These are phyloP conservation scores for Acanthosepion lycidas DNA, from an alignment of 2,888 invertebrate species.

Conservation along the genomic window DNA sequence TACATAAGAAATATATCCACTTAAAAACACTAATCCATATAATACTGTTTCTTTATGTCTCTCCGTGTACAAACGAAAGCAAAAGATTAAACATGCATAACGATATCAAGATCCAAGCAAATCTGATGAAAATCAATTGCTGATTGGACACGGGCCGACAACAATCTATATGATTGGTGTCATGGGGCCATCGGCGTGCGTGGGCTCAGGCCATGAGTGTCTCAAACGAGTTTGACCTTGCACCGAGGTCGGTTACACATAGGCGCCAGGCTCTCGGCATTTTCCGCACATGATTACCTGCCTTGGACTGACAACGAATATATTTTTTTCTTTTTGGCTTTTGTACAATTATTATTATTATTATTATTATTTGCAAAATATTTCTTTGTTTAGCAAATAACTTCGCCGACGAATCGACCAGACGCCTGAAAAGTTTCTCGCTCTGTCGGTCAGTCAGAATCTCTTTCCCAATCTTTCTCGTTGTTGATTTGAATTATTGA, in stretches of 20 bases:
- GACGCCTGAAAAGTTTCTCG: too few relatives aligned
- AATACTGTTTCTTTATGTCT: neutral
- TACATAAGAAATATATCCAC: neutral
- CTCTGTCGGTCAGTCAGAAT: too few relatives aligned
- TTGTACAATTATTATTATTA: neutral
- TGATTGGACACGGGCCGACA: neutral
- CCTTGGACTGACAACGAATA: neutral
- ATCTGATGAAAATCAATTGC: neutral
- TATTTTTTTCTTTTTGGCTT: neutral
- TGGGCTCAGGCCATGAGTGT: neutral
- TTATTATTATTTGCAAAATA: too few relatives aligned
- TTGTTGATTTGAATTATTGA: too few relatives aligned
- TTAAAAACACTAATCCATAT: neutral
- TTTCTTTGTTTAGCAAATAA: too few relatives aligned
- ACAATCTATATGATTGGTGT: neutral
- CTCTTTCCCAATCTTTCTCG: too few relatives aligned
- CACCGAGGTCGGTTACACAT: neutral
- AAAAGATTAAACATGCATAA: neutral
- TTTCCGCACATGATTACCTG: conserved; percentile 33
- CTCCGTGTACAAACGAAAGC: neutral
- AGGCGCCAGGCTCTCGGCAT: neutral
- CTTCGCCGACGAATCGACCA: too few relatives aligned
- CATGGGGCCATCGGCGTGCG: neutral
- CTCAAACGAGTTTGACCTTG: neutral
- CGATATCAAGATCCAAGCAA: neutral